Evolutionary conservation across 2,113 vertebrate species (phyloP).

Genomic region (Scatophagus argus): DNA sequence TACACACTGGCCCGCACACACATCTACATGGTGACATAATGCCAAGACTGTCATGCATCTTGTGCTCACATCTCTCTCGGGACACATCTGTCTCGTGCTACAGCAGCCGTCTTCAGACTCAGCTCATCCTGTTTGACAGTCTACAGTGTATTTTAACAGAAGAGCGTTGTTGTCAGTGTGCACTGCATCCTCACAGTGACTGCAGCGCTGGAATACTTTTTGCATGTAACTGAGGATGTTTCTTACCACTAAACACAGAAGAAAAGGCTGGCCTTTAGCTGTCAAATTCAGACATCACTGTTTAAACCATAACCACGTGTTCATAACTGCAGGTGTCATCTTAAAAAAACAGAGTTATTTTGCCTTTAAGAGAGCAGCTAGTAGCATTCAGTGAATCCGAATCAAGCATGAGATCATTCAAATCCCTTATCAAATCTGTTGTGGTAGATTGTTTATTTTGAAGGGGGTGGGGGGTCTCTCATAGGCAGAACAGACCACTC

Average conservation of each 20-base stretch:
- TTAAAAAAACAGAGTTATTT: background rate
- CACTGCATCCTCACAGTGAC: slow-evolving; percentile 17
- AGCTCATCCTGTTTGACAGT: slow-evolving; percentile 26
- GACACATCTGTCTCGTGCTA: slow-evolving; percentile 47
- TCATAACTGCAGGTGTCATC: background rate
- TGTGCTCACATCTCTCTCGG: slow-evolving; percentile 41
- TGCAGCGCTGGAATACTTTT: slow-evolving; percentile 4
- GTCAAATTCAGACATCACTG: background rate
- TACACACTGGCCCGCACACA: background rate
- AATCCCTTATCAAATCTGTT: background rate
- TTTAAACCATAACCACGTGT: background rate
- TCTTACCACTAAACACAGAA: background rate
- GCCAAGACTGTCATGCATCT: slow-evolving; percentile 12
- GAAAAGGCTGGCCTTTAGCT: background rate
- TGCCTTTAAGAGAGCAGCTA: background rate
- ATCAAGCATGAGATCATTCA: background rate
- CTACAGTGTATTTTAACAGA: slow-evolving; percentile 13
- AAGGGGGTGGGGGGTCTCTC: too few relatives aligned
- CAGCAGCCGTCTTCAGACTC: slow-evolving; percentile 33
- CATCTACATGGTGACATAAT: background rate
- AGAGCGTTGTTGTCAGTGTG: slow-evolving; percentile 23
- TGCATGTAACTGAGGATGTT: background rate
- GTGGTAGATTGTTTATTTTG: background rate
- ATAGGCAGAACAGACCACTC: too few relatives aligned
- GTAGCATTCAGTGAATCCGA: background rate